Percentiles rank a stretch among this genome's conserved stretches.
phyloP scores from a whole-genome alignment of 30 jellyfish, hydroid and myxozoan species.

The Aurelia coerulea region DNA sequence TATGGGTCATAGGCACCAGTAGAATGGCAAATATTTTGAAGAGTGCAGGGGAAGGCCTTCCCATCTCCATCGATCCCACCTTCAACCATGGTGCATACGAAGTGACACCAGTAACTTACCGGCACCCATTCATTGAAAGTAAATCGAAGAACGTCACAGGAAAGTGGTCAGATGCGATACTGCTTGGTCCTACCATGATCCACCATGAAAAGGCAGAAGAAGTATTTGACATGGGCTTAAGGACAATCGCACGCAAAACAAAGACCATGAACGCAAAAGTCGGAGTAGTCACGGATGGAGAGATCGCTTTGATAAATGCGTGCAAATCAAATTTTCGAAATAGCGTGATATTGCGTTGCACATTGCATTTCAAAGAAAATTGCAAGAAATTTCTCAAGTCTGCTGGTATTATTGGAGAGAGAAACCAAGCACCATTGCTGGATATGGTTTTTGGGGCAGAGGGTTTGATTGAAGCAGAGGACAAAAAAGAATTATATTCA shows the following conservation, averaged over 20 bases:
- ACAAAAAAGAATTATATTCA: background rate
- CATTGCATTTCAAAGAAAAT: conserved; percentile 9
- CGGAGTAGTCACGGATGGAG: conserved; percentile 22
- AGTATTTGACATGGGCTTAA: background rate
- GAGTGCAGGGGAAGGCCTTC: background rate
- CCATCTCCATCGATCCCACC: conserved; percentile 15
- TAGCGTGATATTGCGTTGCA: conserved; percentile 7
- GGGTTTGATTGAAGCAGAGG: conserved; percentile 20
- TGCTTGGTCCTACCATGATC: conserved; percentile 23
- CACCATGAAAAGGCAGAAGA: conserved; percentile 12
- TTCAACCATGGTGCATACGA: conserved; percentile 23
- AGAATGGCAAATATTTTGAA: background rate
- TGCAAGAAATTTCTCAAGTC: conserved; percentile 30
- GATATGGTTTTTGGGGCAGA: conserved; percentile 36
- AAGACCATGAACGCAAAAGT: background rate
- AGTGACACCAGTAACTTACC: conserved; percentile 20
- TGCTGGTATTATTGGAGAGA: background rate
- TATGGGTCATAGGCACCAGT: conserved; percentile 20
- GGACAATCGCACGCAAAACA: conserved; percentile 12
- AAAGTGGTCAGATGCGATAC: background rate
- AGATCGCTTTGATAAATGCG: conserved; percentile 10
- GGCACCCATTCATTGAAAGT: conserved; percentile 1
- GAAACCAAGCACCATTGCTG: conserved; percentile 4
- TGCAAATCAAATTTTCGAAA: conserved; percentile 11
- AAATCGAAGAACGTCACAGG: background rate